phyloP scores from a whole-genome alignment of 2,797 vertebrate genomes.

The Champsocephalus esox region DNA sequence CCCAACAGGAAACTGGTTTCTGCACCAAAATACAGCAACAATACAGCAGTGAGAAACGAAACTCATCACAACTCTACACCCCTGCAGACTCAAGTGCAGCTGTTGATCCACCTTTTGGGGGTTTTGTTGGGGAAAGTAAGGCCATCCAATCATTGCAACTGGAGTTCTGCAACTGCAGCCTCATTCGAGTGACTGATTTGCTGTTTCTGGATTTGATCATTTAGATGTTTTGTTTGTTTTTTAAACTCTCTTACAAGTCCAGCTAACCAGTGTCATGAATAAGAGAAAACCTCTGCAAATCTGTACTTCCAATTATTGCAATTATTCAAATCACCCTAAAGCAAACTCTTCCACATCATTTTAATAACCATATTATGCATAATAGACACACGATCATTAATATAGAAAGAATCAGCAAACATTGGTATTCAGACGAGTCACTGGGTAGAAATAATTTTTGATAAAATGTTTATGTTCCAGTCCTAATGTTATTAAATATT shows the following conservation, averaged over 20 bases:
- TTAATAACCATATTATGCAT: not conserved
- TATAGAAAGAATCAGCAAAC: slow-evolving; percentile 39
- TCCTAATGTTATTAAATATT: slow-evolving; percentile 71
- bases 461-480: slow-evolving; percentile 70
- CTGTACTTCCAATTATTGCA: not conserved
- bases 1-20: slow-evolving; percentile 98
- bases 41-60: not conserved
- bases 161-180: not conserved
- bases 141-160: not conserved
- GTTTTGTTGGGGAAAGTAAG: not conserved
- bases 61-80: not conserved
- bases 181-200: not conserved
- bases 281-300: not conserved
- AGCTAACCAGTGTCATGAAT: not conserved
- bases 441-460: slow-evolving; percentile 55
- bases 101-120: not conserved
- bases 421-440: slow-evolving; percentile 24
- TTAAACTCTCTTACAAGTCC: not conserved
- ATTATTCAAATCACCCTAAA: slow-evolving; percentile 3
- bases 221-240: not conserved
- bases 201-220: not conserved
- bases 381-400: slow-evolving; percentile 15
- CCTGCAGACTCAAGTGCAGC: not conserved
- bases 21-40: slow-evolving; percentile 66
- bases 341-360: not conserved